A percentile compares a stretch with the other conserved stretches of the same genome.
Evolutionary conservation across 1,140 invertebrate genomes (phyloP).

Genomic region (Bicyclus anynana): DNA sequence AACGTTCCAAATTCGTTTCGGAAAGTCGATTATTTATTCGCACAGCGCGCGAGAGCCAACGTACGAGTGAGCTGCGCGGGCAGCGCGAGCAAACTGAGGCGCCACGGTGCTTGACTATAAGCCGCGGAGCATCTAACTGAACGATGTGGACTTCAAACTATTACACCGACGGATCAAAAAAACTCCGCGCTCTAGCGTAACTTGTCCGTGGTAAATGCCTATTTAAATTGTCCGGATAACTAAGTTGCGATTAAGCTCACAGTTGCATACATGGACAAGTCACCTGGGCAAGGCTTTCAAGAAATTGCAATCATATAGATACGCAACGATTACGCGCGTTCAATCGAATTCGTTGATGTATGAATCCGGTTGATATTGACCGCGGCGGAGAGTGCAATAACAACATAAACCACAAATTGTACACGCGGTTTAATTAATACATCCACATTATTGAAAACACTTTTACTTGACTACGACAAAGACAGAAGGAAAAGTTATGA

Average conservation of each 20-base stretch:
- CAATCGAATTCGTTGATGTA: constrained; percentile 33
- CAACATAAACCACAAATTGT: constrained; percentile 21
- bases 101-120: constrained; percentile 54
- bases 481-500: too few relatives aligned
- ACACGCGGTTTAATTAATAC: background rate
- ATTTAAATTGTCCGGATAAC: constrained; percentile 45
- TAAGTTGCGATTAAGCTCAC: constrained; percentile 63
- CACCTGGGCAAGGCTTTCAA: constrained; percentile 57
- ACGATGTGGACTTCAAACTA: constrained; percentile 68
- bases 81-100: constrained; percentile 72
- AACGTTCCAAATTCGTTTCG: constrained; percentile 67
- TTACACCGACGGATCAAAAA: constrained; percentile 56
- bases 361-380: constrained; percentile 26
- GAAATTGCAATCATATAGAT: constrained; percentile 53
- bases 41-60: constrained; percentile 28
- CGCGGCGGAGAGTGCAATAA: constrained; percentile 23
- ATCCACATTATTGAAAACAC: too few relatives aligned
- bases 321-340: constrained; percentile 46
- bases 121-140: constrained; percentile 62
- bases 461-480: too few relatives aligned
- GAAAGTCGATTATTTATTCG: constrained; percentile 39
- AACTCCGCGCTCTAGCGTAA: constrained; percentile 19
- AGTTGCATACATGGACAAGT: constrained; percentile 61
- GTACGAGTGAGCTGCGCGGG: constrained; percentile 69
- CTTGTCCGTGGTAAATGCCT: background rate